A percentile compares a stretch with the other conserved stretches of the same genome.
Conservation (phyloP, 2,113 vertebrate species). For the Apteryx mantelli region DNA sequence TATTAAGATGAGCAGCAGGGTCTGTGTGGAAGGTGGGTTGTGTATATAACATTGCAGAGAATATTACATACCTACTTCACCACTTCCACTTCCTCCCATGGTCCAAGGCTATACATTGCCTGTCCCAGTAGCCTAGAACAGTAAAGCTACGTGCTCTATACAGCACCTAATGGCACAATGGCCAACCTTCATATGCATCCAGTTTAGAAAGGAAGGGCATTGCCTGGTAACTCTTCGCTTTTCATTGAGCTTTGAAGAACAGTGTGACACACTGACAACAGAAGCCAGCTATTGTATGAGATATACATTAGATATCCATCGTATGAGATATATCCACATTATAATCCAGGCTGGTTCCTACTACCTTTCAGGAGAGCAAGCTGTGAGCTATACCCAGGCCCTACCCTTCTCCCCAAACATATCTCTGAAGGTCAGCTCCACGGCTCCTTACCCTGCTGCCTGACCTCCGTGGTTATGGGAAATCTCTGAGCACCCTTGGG, state of each 20-base stretch:
- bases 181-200: neutral
- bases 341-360: too few relatives aligned
- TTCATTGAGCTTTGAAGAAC: neutral
- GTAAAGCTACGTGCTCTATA: neutral
- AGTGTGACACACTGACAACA: neutral
- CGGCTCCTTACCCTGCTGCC: too few relatives aligned
- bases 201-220: neutral
- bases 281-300: constrained; percentile 2
- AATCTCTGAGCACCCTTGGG: neutral
- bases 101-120: neutral
- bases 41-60: neutral
- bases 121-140: neutral
- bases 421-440: neutral
- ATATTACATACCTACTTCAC: neutral
- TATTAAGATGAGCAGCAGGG: neutral
- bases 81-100: neutral
- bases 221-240: neutral
- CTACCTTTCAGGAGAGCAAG: neutral
- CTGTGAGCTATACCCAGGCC: neutral
- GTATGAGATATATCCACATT: too few relatives aligned
- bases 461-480: too few relatives aligned
- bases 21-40: neutral
- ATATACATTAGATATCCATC: neutral
- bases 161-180: neutral
- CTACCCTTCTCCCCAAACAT: neutral